Evolutionary conservation across 2,888 invertebrate species (phyloP), one percentile per base, ranked within the genome.

Genomic region (Mayetiola destructor): DNA sequence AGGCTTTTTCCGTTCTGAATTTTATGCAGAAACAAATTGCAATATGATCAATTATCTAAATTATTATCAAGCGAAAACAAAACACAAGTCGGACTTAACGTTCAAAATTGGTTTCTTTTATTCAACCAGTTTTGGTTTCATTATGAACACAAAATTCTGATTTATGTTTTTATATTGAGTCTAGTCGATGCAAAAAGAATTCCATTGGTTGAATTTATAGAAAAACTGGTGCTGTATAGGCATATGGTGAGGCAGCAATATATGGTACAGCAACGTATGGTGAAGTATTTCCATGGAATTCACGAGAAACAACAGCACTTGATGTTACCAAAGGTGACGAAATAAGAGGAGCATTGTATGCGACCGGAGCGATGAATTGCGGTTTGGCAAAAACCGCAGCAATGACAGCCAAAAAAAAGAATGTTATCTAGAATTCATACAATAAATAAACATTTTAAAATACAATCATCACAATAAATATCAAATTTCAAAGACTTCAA

Each of bases 301-400:
- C 77, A 60, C 77, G 73, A 3, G 78, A 75, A 62, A 78, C 68
- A 16, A 77, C 76, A 63, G 79, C 79, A 36, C 76, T 76, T 62
- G 78, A 78, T 23, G 74, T 75, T 1, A 73, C 68, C 27, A 72
- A 61, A 12, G 74, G 75, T 5, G n/a, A n/a, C n/a, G n/a, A n/a
- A n/a, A n/a, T n/a, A n/a, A n/a, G n/a, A n/a, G n/a, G n/a, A n/a
- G 79, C 74, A 58, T 59, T 63, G 58, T 63, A 64, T n/a, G 63
- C 62, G 36, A 64, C 36, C 36, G 62, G 64, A 8, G 76, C 77
- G n/a, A 79, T 67, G 1, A 63, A 63, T 0, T 71, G 61, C 0
- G 72, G 69, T 3, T 59, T 39, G 4, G 59, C 59, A n/a, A 56
- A 48, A 14, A 53, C 30, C 2, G n/a, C 2, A 9, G 32, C 32